A percentile compares a stretch with the other conserved stretches of the same genome.
Conservation (phyloP, 2,888 invertebrate species). For the Drosophila vallismaia region DNA sequence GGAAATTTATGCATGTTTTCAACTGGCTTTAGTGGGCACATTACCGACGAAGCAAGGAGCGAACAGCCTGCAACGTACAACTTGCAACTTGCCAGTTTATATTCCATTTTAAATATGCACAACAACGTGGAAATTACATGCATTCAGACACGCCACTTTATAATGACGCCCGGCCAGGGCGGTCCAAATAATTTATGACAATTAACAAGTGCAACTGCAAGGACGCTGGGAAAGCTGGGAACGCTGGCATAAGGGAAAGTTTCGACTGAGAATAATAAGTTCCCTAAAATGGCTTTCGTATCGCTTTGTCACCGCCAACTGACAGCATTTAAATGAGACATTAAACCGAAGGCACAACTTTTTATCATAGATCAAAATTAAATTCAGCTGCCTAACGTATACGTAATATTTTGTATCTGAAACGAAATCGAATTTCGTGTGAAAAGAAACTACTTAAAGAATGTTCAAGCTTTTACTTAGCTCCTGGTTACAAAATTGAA, state of each 20-base stretch:
- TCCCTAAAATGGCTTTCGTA: slow-evolving; percentile 4
- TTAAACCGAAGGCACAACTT: slow-evolving; percentile 4
- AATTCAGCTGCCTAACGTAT: not conserved
- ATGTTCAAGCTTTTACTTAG: slow-evolving; percentile 10
- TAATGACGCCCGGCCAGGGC: slow-evolving; percentile 20
- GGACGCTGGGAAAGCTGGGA: slow-evolving; percentile 6
- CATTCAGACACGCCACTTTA: slow-evolving; percentile 28
- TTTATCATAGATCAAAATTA: not conserved
- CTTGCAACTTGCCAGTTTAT: slow-evolving; percentile 51
- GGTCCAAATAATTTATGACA: slow-evolving; percentile 66
- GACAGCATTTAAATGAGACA: slow-evolving; percentile 25
- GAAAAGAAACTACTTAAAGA: slow-evolving; percentile 7
- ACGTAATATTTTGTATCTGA: slow-evolving; percentile 22
- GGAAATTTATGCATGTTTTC: slow-evolving; percentile 69
- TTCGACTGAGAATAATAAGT: slow-evolving; percentile 29
- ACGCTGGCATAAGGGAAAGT: slow-evolving; percentile 34
- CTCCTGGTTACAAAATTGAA: slow-evolving; percentile 46
- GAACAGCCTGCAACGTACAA: slow-evolving; percentile 14
- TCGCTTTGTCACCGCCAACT: slow-evolving; percentile 13
- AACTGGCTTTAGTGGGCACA: slow-evolving; percentile 56
- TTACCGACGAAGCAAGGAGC: slow-evolving; percentile 37
- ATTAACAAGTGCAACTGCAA: slow-evolving; percentile 58
- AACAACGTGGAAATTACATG: slow-evolving; percentile 64
- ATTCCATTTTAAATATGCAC: slow-evolving; percentile 57
- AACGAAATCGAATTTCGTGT: not conserved